Evolutionary conservation across 2,113 vertebrate species (phyloP).

Genomic region (Tricholaema leucomelas): DNA sequence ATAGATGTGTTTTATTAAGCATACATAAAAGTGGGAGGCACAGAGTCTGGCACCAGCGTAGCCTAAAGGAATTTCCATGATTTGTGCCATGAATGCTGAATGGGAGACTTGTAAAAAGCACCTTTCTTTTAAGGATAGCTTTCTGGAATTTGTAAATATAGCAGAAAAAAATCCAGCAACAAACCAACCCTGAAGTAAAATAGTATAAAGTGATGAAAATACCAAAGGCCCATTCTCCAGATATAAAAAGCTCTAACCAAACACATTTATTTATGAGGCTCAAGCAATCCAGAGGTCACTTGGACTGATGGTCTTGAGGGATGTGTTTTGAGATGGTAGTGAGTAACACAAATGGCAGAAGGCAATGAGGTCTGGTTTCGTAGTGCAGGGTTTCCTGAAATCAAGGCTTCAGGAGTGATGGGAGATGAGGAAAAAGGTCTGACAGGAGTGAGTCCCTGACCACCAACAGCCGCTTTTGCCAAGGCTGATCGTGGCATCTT

Average conservation of each 20-base stretch:
- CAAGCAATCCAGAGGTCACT: not conserved
- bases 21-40: conserved; percentile 43
- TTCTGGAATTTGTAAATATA: conserved; percentile 48
- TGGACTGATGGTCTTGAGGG: not conserved
- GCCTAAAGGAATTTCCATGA: conserved; percentile 68
- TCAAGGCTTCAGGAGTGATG: not conserved
- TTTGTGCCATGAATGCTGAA: conserved; percentile 68
- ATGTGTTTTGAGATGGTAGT: not conserved
- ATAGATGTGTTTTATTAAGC: conserved; percentile 39
- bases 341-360: not conserved
- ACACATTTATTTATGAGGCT: not conserved
- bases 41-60: conserved; percentile 50
- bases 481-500: not conserved
- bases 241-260: not conserved
- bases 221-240: not conserved
- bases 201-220: not conserved
- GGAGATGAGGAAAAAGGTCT: not conserved
- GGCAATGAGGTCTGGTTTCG: not conserved
- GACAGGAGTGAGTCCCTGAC: not conserved
- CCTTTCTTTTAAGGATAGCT: conserved; percentile 43
- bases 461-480: not conserved
- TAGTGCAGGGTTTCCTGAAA: not conserved
- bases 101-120: conserved; percentile 61
- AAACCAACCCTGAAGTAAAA: not conserved
- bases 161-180: not conserved